phyloP scores from a whole-genome alignment of 37 sponge, comb jelly and placozoan species.

The Dysidea cf. avara region DNA sequence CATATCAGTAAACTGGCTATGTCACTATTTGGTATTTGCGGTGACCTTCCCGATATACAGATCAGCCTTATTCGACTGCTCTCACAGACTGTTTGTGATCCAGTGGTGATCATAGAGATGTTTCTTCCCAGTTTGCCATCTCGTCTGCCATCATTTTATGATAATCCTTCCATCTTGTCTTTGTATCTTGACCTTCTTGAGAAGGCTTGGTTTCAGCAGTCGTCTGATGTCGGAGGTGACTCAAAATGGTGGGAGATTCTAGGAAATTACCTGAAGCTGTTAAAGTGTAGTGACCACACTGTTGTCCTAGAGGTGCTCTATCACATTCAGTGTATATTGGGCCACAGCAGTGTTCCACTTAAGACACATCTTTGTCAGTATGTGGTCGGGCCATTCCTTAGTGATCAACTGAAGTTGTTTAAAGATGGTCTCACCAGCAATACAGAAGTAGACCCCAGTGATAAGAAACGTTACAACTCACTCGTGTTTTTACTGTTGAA shows the following conservation, averaged over 20 bases:
- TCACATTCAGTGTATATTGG: constrained; percentile 62
- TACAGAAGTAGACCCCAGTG: not conserved
- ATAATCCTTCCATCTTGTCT: constrained; percentile 53
- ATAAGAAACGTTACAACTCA: not conserved
- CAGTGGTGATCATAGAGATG: constrained; percentile 31
- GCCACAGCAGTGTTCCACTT: constrained; percentile 39
- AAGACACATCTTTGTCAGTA: constrained; percentile 42
- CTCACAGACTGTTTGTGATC: constrained; percentile 39
- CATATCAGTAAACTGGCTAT: constrained; percentile 50
- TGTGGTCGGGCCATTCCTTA: constrained; percentile 42
- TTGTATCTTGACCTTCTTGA: constrained; percentile 62
- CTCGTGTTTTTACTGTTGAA: not conserved
- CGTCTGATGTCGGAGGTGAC: constrained; percentile 32
- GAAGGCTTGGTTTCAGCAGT: constrained; percentile 54
- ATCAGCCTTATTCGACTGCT: constrained; percentile 28
- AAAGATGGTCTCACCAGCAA: constrained; percentile 24
- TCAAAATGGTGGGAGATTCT: constrained; percentile 52
- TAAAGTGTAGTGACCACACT: constrained; percentile 13
- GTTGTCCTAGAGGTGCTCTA: constrained; percentile 37
- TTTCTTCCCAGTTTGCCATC: constrained; percentile 45
- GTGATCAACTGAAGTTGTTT: constrained; percentile 19
- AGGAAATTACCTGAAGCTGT: constrained; percentile 30
- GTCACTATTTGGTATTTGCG: constrained; percentile 48
- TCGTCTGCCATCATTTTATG: constrained; percentile 10
- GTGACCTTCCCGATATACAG: constrained; percentile 48